Conservation (phyloP, 2,888 invertebrate genomes). For the Latrodectus elegans region DNA sequence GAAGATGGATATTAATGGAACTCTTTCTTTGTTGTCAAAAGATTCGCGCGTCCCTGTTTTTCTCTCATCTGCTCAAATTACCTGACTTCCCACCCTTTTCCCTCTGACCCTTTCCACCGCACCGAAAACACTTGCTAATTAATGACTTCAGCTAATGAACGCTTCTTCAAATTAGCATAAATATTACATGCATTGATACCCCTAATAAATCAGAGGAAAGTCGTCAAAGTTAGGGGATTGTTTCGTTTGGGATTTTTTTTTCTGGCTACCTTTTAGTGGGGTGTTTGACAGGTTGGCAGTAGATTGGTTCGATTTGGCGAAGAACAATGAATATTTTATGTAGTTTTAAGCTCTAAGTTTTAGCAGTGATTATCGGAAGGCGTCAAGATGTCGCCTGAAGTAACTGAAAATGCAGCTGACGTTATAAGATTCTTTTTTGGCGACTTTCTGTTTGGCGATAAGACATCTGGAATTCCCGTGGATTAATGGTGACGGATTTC, state of each 20-base stretch:
- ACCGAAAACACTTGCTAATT: conserved; percentile 20
- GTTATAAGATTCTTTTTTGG: background rate
- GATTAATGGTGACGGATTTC: background rate
- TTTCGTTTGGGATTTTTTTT: conserved; percentile 7
- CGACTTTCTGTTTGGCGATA: background rate
- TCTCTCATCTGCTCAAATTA: conserved; percentile 39
- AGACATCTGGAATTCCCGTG: background rate
- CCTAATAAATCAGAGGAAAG: conserved; percentile 53
- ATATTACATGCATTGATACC: conserved; percentile 56
- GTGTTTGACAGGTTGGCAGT: conserved; percentile 7
- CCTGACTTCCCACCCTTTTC: conserved; percentile 22
- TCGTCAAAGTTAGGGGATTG: conserved; percentile 26
- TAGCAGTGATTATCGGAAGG: background rate
- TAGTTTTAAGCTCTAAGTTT: conserved; percentile 18
- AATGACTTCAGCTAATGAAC: conserved; percentile 57
- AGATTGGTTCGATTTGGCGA: conserved; percentile 25
- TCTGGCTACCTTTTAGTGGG: background rate
- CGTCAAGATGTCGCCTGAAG: conserved; percentile 1
- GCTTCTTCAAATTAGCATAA: conserved; percentile 60
- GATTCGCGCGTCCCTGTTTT: conserved; percentile 30
- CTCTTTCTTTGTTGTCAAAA: conserved; percentile 21
- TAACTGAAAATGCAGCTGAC: background rate
- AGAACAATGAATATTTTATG: conserved; percentile 33
- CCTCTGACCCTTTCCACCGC: background rate
- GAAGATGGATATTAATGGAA: conserved; percentile 48